Base-by-base conservation (phyloP, 2,797 vertebrate species). In the Lutjanus campechanus region DNA sequence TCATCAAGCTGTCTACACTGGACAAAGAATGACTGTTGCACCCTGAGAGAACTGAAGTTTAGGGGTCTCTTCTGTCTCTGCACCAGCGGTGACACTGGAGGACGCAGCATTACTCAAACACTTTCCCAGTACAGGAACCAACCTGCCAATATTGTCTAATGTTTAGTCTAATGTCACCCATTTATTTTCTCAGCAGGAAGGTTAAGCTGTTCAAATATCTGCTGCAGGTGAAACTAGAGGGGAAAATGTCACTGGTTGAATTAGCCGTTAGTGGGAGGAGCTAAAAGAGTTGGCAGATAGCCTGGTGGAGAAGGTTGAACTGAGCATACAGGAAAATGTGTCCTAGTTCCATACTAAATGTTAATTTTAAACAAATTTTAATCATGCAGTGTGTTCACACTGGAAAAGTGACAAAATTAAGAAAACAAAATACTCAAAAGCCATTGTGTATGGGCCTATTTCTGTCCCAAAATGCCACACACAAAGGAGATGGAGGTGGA, bases 161-260 rank as follows among this genome's bases (percentile, higher is more conserved):
- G 55, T 88, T 91, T 76, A 83, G 47, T 49, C 19, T 5, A 25
- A 50, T 55, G 51, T 47, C 62, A 68, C 17, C 19, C 70, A 67
- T 82, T 81, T 69, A 16, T 29, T 54, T 65, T 51, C 55, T 62
- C 65, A 56, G 67, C 40, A 47, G 47, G 54, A 59, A 47, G 75
- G 66, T 68, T 59, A 40, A 66, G 62, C 67, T 67, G 17, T 4
- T 41, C 67, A 87, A 87, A 82, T 47, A 77, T 5, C 8, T 68
- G 55, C 41, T 22, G 3, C 4, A 20, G 53, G 49, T 25, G 19
- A 6, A 74, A 15, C 11, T 5, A 16, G 5, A 81, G 16, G 22
- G 25, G 1, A 5, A 8, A 20, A 66, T 1, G 22, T 20, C 36
- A 61, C 40, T 44, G 20, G 41, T 0, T 62, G n/a, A 61, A 19